Evolutionary conservation across 1,140 invertebrate species (phyloP).

Genomic region (Drosophila virilis): DNA sequence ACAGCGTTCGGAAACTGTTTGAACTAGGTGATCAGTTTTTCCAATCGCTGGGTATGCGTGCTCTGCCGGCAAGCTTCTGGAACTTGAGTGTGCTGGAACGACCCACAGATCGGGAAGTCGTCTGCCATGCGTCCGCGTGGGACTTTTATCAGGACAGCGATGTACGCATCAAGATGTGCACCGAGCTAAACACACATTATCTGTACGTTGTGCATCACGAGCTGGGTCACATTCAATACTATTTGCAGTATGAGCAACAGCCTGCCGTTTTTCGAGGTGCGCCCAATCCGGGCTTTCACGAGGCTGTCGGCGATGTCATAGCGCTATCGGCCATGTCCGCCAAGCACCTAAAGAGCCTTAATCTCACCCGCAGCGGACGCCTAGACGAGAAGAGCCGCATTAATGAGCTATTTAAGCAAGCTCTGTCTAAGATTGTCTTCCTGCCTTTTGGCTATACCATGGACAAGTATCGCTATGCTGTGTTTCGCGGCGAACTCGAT

Average conservation of each 20-base stretch:
- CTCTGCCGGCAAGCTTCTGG: constrained; percentile 93
- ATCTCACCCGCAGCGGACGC: constrained; percentile 75
- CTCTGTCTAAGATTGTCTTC: constrained; percentile 88
- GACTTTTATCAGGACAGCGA: constrained; percentile 88
- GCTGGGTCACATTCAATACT: constrained; percentile 92
- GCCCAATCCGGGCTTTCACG: constrained; percentile 92
- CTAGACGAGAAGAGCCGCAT: constrained; percentile 78
- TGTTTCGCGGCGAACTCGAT: constrained; percentile 86
- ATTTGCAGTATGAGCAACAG: constrained; percentile 89
- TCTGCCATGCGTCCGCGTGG: constrained; percentile 92
- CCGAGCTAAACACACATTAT: constrained; percentile 88
- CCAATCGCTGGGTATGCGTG: constrained; percentile 91
- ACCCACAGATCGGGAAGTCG: constrained; percentile 86
- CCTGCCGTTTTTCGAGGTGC: constrained; percentile 88
- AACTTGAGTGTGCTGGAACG: constrained; percentile 90
- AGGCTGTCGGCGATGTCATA: constrained; percentile 90
- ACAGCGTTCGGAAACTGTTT: constrained; percentile 84
- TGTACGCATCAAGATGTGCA: constrained; percentile 92
- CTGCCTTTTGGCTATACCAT: constrained; percentile 86
- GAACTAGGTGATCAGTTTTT: constrained; percentile 93
- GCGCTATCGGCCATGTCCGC: constrained; percentile 87
- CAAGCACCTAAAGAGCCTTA: constrained; percentile 86
- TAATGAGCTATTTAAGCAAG: constrained; percentile 77
- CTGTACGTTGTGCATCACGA: constrained; percentile 91
- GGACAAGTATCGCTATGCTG: constrained; percentile 86